Evolutionary conservation across 2,797 vertebrate species (phyloP).

Genomic region (Falco novaeseelandiae): DNA sequence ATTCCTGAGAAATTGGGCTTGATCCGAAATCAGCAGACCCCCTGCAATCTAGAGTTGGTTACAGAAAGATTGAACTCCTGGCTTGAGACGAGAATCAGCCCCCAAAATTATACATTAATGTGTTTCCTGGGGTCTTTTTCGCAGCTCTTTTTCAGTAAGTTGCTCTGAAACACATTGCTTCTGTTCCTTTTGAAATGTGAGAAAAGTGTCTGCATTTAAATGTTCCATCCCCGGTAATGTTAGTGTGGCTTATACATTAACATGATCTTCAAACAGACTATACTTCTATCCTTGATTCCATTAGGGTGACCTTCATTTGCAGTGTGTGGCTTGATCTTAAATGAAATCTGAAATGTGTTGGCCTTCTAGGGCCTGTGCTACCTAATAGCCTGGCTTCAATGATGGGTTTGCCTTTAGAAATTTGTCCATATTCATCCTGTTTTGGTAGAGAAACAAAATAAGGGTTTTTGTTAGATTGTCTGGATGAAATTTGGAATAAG

Average conservation of each 20-base stretch:
- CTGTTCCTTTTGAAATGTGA: slow-evolving; percentile 15
- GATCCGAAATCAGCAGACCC: not conserved
- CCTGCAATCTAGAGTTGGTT: not conserved
- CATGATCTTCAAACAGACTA: not conserved
- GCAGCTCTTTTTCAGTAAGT: not conserved
- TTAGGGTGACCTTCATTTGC: not conserved
- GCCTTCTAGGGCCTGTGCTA: not conserved
- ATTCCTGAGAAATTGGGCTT: not conserved
- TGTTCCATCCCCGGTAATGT: not conserved
- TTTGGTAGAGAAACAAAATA: not conserved
- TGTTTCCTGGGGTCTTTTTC: not conserved
- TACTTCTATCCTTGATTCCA: not conserved
- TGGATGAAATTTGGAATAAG: slow-evolving; percentile 8
- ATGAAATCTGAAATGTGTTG: not conserved
- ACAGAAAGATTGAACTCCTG: not conserved
- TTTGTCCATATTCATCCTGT: not conserved
- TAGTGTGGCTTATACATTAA: not conserved
- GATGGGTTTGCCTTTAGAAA: not conserved
- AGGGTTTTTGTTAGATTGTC: not conserved
- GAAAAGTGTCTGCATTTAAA: not conserved
- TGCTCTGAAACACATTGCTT: not conserved
- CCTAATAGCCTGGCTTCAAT: not conserved
- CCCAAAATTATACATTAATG: not conserved
- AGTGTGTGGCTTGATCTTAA: not conserved
- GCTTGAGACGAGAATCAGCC: not conserved